Percentiles rank a stretch among this genome's conserved stretches.
phyloP scores from a whole-genome alignment of 2,113 vertebrate genomes.

The Macquaria ambigua region DNA sequence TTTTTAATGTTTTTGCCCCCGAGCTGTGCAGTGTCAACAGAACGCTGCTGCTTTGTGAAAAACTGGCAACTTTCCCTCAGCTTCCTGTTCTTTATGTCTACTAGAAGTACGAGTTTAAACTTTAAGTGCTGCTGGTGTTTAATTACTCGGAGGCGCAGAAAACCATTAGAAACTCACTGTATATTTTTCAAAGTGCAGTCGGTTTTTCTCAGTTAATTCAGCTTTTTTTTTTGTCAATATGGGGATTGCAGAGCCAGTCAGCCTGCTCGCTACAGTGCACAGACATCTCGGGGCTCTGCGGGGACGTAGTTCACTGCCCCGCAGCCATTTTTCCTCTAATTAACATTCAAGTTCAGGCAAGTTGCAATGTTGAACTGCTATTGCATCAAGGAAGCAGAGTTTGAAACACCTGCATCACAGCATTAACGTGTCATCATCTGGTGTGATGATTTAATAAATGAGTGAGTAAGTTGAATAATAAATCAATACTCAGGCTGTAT shows the following conservation, averaged over 20 bases:
- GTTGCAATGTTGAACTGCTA: constrained; percentile 5
- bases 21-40: constrained; percentile 46
- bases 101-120: constrained; percentile 20
- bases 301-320: constrained; percentile 11
- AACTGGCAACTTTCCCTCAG: background rate
- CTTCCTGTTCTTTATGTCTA: background rate
- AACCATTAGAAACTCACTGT: constrained; percentile 4
- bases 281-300: background rate
- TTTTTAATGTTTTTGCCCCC: constrained; percentile 59
- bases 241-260: background rate
- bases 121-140: constrained; percentile 28
- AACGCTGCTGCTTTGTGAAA: constrained; percentile 2
- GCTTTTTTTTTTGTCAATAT: background rate
- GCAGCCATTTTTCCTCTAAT: constrained; percentile 43
- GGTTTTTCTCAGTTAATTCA: background rate
- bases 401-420: background rate
- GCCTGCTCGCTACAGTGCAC: background rate
- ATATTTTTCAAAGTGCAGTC: background rate
- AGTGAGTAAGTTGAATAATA: constrained; percentile 49
- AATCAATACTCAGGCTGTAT: constrained; percentile 57
- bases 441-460: constrained; percentile 21
- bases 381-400: constrained; percentile 20
- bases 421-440: background rate
- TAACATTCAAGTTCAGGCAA: constrained; percentile 42
- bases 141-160: constrained; percentile 25